Evolutionary conservation across 2,113 vertebrate species (phyloP).

Genomic region (Chaetodon auriga): DNA sequence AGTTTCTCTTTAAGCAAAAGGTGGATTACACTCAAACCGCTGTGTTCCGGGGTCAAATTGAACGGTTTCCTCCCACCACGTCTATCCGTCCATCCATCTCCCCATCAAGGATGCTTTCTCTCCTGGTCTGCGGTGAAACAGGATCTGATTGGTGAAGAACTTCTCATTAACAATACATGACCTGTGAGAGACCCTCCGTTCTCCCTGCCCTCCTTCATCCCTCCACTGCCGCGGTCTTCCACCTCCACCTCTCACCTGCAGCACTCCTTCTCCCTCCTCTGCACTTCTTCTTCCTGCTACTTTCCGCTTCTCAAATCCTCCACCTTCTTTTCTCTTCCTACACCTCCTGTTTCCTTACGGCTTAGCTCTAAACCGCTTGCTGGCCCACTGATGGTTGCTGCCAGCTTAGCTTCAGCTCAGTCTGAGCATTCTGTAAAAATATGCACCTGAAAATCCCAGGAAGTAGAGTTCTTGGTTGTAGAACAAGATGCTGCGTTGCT

Average conservation of each 20-base stretch:
- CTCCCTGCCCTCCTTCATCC: conserved; percentile 7
- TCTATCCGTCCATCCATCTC: conserved; percentile 55
- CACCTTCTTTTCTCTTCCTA: conserved; percentile 39
- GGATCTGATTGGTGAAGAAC: conserved; percentile 71
- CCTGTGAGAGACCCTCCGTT: conserved; percentile 41
- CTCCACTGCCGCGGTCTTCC: conserved; percentile 45
- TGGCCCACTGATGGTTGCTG: conserved; percentile 41
- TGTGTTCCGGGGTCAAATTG: conserved; percentile 69
- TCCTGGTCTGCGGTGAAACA: conserved; percentile 70
- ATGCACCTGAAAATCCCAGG: conserved; percentile 50
- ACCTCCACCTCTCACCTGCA: conserved; percentile 54
- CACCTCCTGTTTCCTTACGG: conserved; percentile 50
- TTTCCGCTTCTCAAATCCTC: conserved; percentile 37
- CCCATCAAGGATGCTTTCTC: conserved; percentile 55
- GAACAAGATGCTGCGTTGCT: conserved; percentile 18
- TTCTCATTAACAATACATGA: conserved; percentile 83
- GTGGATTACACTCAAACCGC: conserved; percentile 71
- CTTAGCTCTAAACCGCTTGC: conserved; percentile 61
- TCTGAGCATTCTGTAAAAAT: conserved; percentile 42
- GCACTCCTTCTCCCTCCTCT: conserved; percentile 21
- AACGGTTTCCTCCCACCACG: conserved; percentile 60
- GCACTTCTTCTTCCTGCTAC: conserved; percentile 24
- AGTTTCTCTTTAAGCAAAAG: conserved; percentile 49
- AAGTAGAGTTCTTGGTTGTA: conserved; percentile 16
- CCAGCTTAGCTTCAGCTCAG: conserved; percentile 60